Conservation (phyloP, 1,140 invertebrate species). For the Eciton burchellii region DNA sequence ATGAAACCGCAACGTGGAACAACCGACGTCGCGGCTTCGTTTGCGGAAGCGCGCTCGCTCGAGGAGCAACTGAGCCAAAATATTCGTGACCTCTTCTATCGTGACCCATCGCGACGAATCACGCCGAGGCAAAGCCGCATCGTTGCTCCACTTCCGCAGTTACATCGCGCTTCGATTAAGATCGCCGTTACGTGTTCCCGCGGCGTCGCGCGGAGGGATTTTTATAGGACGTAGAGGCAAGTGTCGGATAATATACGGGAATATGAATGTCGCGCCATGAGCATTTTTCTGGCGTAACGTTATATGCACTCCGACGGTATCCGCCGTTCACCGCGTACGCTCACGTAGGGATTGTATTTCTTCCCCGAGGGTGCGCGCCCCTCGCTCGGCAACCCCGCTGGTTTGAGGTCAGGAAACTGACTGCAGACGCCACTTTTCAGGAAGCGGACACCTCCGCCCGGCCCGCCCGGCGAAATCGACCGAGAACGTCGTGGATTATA, state of each 20-base stretch:
- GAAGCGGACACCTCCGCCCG: constrained; percentile 30
- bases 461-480: constrained; percentile 36
- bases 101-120: constrained; percentile 37
- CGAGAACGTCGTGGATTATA: constrained; percentile 39
- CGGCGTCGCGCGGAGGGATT: constrained; percentile 10
- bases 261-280: constrained; percentile 63
- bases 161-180: constrained; percentile 61
- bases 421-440: constrained; percentile 51
- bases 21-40: constrained; percentile 14
- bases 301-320: constrained; percentile 49
- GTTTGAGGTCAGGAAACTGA: constrained; percentile 40
- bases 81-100: constrained; percentile 36
- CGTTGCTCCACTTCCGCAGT: constrained; percentile 40
- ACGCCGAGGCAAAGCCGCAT: constrained; percentile 38
- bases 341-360: constrained; percentile 64
- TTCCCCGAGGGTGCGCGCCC: constrained; percentile 17
- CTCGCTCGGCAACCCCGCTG: constrained; percentile 7
- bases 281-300: constrained; percentile 61
- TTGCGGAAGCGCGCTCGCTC: constrained; percentile 19
- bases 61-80: constrained; percentile 24
- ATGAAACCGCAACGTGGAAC: neutral
- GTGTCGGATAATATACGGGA: constrained; percentile 63
- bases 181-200: constrained; percentile 56
- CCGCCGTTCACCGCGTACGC: constrained; percentile 52
- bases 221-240: constrained; percentile 47